Evolutionary conservation across 2,113 vertebrate species (phyloP).

Genomic region (Pygoscelis adeliae): DNA sequence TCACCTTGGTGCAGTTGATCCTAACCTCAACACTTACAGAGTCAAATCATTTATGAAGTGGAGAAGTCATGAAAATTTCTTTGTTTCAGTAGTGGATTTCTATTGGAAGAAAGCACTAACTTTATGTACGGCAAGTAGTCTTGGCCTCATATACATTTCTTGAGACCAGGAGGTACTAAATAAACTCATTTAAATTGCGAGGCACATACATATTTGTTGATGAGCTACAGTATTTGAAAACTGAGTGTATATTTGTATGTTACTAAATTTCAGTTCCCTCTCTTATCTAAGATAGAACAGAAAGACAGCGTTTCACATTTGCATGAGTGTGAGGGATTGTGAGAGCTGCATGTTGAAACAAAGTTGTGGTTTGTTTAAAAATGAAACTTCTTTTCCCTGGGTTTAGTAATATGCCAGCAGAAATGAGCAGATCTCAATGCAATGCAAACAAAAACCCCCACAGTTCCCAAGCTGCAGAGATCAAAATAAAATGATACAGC

Average conservation of each 20-base stretch:
- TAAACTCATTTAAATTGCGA: background rate
- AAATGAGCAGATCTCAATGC: background rate
- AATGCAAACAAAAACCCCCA: fast-evolving
- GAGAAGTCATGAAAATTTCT: background rate
- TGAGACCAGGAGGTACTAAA: background rate
- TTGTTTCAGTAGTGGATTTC: background rate
- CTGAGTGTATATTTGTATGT: background rate
- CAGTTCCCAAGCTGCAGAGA: background rate
- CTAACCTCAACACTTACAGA: background rate
- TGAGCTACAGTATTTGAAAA: background rate
- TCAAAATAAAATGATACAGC: background rate
- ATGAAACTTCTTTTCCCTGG: background rate
- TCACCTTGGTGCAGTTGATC: background rate
- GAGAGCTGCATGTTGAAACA: background rate
- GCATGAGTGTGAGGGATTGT: background rate
- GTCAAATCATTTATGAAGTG: background rate
- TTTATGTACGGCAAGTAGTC: background rate
- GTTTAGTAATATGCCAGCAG: background rate
- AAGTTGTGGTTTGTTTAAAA: slow-evolving; percentile 9
- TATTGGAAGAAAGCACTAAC: background rate
- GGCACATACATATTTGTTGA: background rate
- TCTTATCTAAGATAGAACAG: background rate
- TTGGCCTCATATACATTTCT: background rate
- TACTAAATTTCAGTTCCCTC: background rate
- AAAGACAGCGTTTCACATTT: background rate